Evolutionary conservation across 2,888 invertebrate genomes (phyloP), one percentile per base, ranked within the genome.

Genomic region (Seira sanloemensis): DNA sequence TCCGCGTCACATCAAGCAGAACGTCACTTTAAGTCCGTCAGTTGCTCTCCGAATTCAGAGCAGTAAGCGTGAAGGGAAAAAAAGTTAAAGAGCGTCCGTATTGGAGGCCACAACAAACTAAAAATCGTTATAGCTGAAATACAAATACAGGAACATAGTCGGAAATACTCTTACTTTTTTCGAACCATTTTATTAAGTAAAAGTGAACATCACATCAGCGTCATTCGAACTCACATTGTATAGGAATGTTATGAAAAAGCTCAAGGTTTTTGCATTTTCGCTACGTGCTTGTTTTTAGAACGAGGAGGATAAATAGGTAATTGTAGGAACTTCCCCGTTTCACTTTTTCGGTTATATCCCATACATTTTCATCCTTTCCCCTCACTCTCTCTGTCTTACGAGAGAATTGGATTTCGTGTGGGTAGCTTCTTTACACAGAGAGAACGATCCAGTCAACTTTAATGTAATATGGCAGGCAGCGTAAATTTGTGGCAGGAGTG

Each of bases 371-470:
- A n/a, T n/a, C n/a, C n/a, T n/a, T n/a, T n/a, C n/a, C n/a, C n/a
- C n/a, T n/a, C n/a, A n/a, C n/a, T n/a, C n/a, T n/a, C n/a, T 72
- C 50, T 72, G 7, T 27, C 23, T 37, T n/a, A 16, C 23, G 24
- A 65, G 74, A 66, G 75, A 75, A 75, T 75, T 75, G 75, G 27
- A 75, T 75, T 75, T 75, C 46, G 66, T 75, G 75, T 75, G 75
- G 75, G 75, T 21, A 62, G 73, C 62, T 74, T 5, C 26, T 46
- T 18, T 23, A 9, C 50, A 21, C 65, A 65, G 23, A 5, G 19
- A 37, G 37, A 27, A 69, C 37, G 21, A 69, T 37, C 9, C 21
- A 27, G 19, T 37, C 69, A 1, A 37, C 69, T 12, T 69, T 37
- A 12, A 69, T 69, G 1, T 18, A 21, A 37, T 37, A 69, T 27